Base-by-base conservation (phyloP, 2,888 invertebrate genomes). In the Tigriopus californicus region DNA sequence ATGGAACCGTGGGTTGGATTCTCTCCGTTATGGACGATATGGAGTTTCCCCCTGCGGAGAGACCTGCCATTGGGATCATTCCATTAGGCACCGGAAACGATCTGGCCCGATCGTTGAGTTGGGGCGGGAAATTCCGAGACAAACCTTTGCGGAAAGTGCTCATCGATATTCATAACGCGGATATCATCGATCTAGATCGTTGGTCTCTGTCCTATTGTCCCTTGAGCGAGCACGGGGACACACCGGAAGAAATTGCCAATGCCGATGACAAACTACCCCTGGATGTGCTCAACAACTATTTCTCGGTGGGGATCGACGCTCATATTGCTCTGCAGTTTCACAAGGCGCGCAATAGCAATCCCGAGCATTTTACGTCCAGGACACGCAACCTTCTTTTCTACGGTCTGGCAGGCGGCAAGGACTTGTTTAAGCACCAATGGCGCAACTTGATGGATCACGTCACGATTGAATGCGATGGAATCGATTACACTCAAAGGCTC, bases 1-100 rank as follows among this genome's bases (percentile, higher is more conserved):
- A 98, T 70, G 97, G 97, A 48, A 97, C 97, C 0, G 95, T 91
- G 41, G 97, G 97, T 62, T 97, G 97, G 97, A 86, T 98, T 62
- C 77, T 98, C 59, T 91, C 92, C 65, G 82, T 90, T 62, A 79
- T 98, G 64, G 97, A 97, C 74, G 83, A 85, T 69, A 81, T 97
- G 63, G 82, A 82, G 62, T 79, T 87, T 59, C 75, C 77, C 55
- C 87, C 90, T 0, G 48, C 18, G n/a, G 8, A 6, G 20, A n/a
- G 15, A 13, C 89, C 89, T 0, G 89, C 97, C 0, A 91, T 97
- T 8, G 95, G 92, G 18, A 90, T 95, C 5, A 77, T 97, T 61
- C 95, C 95, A 0, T 78, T 97, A 0, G 97, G 97, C 59, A 97
- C 97, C 1, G 97, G 97, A 62, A 97, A 98, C 73, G 97, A 97